phyloP scores from a whole-genome alignment of 2,113 vertebrate genomes.

The Pyrgilauda ruficollis region DNA sequence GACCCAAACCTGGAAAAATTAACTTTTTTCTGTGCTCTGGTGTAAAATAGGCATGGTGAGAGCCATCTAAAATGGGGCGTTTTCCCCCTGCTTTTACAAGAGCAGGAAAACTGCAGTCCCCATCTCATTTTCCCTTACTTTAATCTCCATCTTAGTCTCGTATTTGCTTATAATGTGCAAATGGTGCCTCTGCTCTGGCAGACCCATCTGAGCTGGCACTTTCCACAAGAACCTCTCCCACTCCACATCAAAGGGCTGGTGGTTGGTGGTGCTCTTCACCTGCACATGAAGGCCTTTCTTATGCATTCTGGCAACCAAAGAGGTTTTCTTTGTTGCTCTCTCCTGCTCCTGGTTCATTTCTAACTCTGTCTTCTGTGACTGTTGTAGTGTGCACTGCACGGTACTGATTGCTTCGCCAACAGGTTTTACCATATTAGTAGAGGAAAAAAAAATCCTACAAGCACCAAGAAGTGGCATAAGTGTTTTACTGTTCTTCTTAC shows the following conservation, averaged over 20 bases:
- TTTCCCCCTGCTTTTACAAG: not conserved
- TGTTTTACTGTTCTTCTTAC: not conserved
- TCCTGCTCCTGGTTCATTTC: not conserved
- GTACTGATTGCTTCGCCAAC: not conserved
- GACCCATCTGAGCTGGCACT: not conserved
- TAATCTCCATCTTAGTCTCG: not conserved
- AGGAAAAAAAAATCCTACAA: not conserved
- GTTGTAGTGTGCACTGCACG: not conserved
- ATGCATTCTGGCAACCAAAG: not conserved
- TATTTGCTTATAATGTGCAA: not conserved
- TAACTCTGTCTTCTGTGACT: not conserved
- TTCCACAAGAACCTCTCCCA: slow-evolving; percentile 13
- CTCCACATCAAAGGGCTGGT: slow-evolving; percentile 16
- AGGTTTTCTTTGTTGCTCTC: not conserved
- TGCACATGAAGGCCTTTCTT: slow-evolving; percentile 1
- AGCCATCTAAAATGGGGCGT: not conserved
- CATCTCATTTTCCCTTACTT: not conserved
- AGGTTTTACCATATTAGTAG: not conserved
- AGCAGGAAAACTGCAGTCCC: not conserved
- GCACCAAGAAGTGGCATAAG: not conserved
- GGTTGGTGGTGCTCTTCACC: not conserved
- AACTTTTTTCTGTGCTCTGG: not conserved
- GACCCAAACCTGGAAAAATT: not conserved
- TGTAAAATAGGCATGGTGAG: not conserved
- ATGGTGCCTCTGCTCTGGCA: not conserved